Evolutionary conservation across 2,113 vertebrate species (phyloP).

Genomic region (Daboia siamensis): DNA sequence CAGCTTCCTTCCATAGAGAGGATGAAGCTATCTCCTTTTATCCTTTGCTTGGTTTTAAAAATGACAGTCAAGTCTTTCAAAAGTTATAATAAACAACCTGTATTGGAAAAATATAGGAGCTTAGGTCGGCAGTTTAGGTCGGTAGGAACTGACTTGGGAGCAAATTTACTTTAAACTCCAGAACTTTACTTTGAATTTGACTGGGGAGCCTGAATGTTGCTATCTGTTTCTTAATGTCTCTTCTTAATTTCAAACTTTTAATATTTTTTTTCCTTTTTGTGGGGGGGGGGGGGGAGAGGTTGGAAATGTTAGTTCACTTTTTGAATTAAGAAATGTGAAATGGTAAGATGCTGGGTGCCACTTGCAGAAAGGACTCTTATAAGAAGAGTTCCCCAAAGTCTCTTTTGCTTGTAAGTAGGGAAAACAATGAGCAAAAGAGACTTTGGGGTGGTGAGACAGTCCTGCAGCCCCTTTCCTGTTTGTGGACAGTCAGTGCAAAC

Average conservation of each 20-base stretch:
- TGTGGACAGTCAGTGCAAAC: neutral
- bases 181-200: neutral
- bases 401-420: neutral
- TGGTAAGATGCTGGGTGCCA: neutral
- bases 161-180: neutral
- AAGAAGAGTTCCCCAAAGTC: neutral
- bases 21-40: slow-evolving; percentile 22
- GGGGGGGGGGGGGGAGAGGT: too few species aligned
- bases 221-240: neutral
- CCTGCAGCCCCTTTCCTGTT: neutral
- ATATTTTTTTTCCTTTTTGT: neutral
- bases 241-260: neutral
- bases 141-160: neutral
- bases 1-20: slow-evolving; percentile 42
- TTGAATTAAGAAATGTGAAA: neutral
- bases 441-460: neutral
- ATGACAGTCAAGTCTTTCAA: slow-evolving; percentile 56
- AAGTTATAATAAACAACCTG: slow-evolving; percentile 59
- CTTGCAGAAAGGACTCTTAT: neutral
- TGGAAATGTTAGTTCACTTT: neutral
- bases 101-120: slow-evolving; percentile 56
- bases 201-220: neutral
- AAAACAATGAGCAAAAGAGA: neutral
- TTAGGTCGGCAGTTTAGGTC: neutral
- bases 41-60: slow-evolving; percentile 50